Evolutionary conservation across 2,888 invertebrate species (phyloP).

Genomic region (Drosophila leonis): DNA sequence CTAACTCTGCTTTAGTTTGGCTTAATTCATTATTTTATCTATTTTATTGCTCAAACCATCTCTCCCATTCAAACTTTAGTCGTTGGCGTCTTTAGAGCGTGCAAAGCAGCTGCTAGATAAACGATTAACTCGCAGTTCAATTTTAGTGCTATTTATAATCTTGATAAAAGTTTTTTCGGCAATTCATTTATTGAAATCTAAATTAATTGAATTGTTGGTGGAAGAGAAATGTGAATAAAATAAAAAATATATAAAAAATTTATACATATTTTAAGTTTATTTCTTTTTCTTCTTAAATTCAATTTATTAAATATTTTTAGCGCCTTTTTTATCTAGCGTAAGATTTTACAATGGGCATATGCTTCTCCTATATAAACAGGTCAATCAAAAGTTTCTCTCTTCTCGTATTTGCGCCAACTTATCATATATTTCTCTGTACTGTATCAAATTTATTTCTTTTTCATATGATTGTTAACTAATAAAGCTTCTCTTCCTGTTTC

Average conservation of each 20-base stretch:
- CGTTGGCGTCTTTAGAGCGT: background rate
- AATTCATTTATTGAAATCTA: background rate
- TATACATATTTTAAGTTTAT: too few relatives aligned
- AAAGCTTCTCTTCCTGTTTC: background rate
- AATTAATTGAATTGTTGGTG: background rate
- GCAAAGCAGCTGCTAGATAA: slow-evolving; percentile 1
- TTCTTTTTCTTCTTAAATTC: background rate
- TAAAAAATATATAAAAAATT: background rate
- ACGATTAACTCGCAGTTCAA: background rate
- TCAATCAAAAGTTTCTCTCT: background rate
- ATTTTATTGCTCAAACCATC: background rate
- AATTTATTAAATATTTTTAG: background rate
- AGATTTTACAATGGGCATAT: too few relatives aligned
- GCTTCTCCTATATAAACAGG: too few relatives aligned
- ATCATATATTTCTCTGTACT: background rate
- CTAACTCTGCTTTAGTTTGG: too few relatives aligned
- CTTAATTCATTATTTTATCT: background rate
- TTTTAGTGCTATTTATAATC: background rate
- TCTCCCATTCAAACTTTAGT: background rate
- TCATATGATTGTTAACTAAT: background rate
- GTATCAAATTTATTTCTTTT: background rate
- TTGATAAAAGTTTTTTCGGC: background rate
- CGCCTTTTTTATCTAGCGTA: too few relatives aligned
- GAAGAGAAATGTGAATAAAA: background rate
- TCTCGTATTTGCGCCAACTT: background rate